Evolutionary conservation across 2,113 vertebrate species (phyloP), one percentile per base, ranked within the genome.

Genomic region (Marcusenius ussheri): DNA sequence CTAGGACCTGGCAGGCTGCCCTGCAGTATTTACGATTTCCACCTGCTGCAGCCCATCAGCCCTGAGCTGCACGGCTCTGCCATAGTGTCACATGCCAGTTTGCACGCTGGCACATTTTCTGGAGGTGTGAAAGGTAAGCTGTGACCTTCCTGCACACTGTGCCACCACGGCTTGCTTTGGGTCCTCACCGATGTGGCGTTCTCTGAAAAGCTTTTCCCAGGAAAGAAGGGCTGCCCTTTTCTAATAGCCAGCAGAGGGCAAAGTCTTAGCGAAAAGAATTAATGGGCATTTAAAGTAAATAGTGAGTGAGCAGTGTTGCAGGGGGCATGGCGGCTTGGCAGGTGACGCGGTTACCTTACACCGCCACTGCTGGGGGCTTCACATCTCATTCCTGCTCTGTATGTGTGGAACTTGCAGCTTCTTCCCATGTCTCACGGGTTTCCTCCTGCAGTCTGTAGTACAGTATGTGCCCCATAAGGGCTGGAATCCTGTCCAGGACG

Each of bases 11-110:
- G 62, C 47, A 24, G 35, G 50, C 35, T 10, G 3, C 77, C 51
- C 24, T 0, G 56, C 35, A 88, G 62, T 90, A 90, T 87, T 90
- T 90, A 74, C 87, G 62, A 90, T 50, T 39, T 47, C 53, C 89
- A 90, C 83, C 83, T 90, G 89, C 56, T 19, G 39, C 53, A 49
- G 50, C 80, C 80, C 39, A 3, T 86, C 45, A 39, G 24, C 56
- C 27, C 53, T 35, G 46, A 35, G n/a, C 83, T 21, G 89, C 42
- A 21, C 62, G 17, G 47, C 7, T 42, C 45, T 11, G 84, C 89
- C 62, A n/a, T 87, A 27, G 83, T 15, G 53, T 42, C 74, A 39
- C 74, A 80, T 80, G 83, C 42, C 24, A 58, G 11, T 45, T 15
- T 62, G 74, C 17, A 35, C 21, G 58, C 85, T 45, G 24, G 56